Evolutionary conservation across 2,797 vertebrate genomes (phyloP).

Genomic region (Chelon labrosus): DNA sequence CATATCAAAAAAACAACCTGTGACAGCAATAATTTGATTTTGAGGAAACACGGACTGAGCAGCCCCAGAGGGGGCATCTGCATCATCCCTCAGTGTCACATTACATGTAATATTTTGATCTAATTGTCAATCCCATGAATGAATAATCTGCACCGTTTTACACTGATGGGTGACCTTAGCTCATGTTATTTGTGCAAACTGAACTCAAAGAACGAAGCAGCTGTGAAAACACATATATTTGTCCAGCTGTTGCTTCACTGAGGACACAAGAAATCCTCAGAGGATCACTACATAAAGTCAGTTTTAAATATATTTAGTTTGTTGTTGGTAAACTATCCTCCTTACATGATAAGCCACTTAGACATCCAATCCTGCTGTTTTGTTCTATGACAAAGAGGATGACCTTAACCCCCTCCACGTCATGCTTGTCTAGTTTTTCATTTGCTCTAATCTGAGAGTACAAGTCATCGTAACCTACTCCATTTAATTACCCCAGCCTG

Average conservation of each 20-base stretch:
- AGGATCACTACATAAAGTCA: background rate
- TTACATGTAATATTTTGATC: constrained; percentile 29
- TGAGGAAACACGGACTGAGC: background rate
- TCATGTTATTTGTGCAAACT: constrained; percentile 26
- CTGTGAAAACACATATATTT: constrained; percentile 50
- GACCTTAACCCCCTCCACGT: background rate
- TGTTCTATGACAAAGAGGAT: background rate
- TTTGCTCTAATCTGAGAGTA: constrained; percentile 5
- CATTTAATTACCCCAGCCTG: background rate
- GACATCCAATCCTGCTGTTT: background rate
- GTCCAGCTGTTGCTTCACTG: constrained; percentile 53
- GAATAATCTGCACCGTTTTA: constrained; percentile 25
- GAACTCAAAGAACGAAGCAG: constrained; percentile 34
- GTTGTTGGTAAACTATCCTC: too few species aligned
- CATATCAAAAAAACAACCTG: accelerated
- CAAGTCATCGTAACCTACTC: background rate
- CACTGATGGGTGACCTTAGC: constrained; percentile 17
- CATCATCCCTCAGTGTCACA: constrained; percentile 22
- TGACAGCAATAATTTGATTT: constrained; percentile 1
- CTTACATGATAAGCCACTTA: too few species aligned
- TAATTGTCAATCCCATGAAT: constrained; percentile 23
- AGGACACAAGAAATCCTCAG: background rate
- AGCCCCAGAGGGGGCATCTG: constrained; percentile 3
- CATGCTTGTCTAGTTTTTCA: constrained; percentile 1
- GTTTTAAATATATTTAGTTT: too few species aligned